These are phyloP conservation scores for human (Homo sapiens) DNA, from an alignment of 2,113 vertebrate genomes.

Conservation along the genomic window GRCh38 chr7:12413501-12414000, in stretches of 20 bases:
- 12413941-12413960: neutral
- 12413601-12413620: neutral
- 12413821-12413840: neutral
- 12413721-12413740: neutral
- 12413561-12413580: neutral
- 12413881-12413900: neutral
- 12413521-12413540: neutral
- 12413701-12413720: neutral
- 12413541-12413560: neutral
- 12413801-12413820: neutral
- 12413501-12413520: neutral
- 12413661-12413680: neutral
- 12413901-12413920: neutral
- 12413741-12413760: neutral
- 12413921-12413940: neutral
- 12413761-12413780: neutral
- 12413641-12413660: neutral
- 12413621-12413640: neutral
- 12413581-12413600: neutral
- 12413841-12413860: neutral
- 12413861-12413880: neutral
- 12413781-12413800: neutral
- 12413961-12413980: conserved; percentile 20
- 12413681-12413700: neutral
- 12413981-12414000: neutral